A percentile compares a stretch with the other conserved stretches of the same genome.
phyloP scores from a whole-genome alignment of 2,888 invertebrate genomes.

The Lordiphosa fenestrarum region DNA sequence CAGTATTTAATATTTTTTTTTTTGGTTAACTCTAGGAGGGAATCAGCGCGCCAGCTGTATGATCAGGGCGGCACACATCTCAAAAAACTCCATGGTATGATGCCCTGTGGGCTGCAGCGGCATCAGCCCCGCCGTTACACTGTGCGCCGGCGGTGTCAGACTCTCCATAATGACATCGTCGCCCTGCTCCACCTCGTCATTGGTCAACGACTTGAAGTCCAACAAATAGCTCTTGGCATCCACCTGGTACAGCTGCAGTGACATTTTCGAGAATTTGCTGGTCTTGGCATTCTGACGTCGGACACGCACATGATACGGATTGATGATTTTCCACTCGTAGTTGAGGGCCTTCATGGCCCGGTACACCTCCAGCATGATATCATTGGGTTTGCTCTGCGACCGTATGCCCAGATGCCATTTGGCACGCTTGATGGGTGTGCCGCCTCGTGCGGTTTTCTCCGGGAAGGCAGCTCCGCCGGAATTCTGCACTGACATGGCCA shows the following conservation, averaged over 20 bases:
- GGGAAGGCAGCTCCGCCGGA: slow-evolving; percentile 75
- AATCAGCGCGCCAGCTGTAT: slow-evolving; percentile 95
- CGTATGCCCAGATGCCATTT: slow-evolving; percentile 99
- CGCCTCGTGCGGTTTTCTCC: slow-evolving; percentile 82
- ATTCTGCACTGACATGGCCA: slow-evolving; percentile 79
- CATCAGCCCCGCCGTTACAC: slow-evolving; percentile 67
- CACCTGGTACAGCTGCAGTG: slow-evolving; percentile 98
- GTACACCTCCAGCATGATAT: slow-evolving; percentile 99
- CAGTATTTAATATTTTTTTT: not conserved
- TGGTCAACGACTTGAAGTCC: slow-evolving; percentile 97
- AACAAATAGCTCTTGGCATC: slow-evolving; percentile 98
- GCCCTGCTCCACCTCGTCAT: slow-evolving; percentile 85
- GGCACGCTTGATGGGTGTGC: slow-evolving; percentile 93
- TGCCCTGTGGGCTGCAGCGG: slow-evolving; percentile 85
- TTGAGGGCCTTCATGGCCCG: slow-evolving; percentile 99
- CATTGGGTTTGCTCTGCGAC: slow-evolving; percentile 99
- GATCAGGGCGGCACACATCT: slow-evolving; percentile 99
- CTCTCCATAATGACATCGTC: slow-evolving; percentile 81
- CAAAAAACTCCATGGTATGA: slow-evolving; percentile 99
- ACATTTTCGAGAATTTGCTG: slow-evolving; percentile 96
- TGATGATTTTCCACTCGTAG: slow-evolving; percentile 99
- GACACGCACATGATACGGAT: slow-evolving; percentile 97
- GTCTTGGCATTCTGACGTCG: slow-evolving; percentile 93
- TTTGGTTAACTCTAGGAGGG: not conserved
- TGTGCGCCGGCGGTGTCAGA: slow-evolving; percentile 78